Evolutionary conservation across 2,888 invertebrate genomes (phyloP), one percentile per base, ranked within the genome.

Genomic region (Callosobruchus maculatus): DNA sequence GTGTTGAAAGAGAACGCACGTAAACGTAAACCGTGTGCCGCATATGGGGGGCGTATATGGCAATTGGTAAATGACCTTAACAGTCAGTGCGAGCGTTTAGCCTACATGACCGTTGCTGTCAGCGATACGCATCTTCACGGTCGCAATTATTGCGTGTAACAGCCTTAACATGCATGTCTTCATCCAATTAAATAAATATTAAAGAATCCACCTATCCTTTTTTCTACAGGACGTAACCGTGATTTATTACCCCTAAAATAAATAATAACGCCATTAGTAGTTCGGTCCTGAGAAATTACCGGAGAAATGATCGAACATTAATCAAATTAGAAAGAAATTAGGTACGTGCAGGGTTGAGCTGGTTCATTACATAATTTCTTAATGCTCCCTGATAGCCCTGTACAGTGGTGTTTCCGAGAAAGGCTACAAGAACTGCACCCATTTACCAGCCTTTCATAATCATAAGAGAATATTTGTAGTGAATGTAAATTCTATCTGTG

Each of bases 181-280:
- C 81, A 82, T 82, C 82, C 80, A 82, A 80, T 82, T 82, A 81
- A 81, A 82, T 82, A 81, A 79, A 78, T 78, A 77, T 78, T 77
- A 75, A 78, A 78, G 78, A 77, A 75, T 76, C 73, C 76, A 72
- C 76, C 75, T 70, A 73, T 72, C 70, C 70, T 49, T 49, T 49
- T 49, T 49, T 49, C 49, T 49, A 49, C 49, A 13, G 18, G 13
- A 49, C 71, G 21, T 71, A 71, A 71, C 22, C 22, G 76, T 78
- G 77, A 78, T 78, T 77, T 78, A 78, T 78, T 74, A 74, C 74
- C 76, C 76, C 72, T 67, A 73, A 75, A 77, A 74, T 77, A 77
- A 77, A 75, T 77, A 72, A 75, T 72, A 73, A 71, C 76, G 76
- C 75, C 74, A 78, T 78, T 77, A 78, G 49, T 49, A 49, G 74